Conservation (phyloP, 2,888 invertebrate species). For the Agrypnus murinus region DNA sequence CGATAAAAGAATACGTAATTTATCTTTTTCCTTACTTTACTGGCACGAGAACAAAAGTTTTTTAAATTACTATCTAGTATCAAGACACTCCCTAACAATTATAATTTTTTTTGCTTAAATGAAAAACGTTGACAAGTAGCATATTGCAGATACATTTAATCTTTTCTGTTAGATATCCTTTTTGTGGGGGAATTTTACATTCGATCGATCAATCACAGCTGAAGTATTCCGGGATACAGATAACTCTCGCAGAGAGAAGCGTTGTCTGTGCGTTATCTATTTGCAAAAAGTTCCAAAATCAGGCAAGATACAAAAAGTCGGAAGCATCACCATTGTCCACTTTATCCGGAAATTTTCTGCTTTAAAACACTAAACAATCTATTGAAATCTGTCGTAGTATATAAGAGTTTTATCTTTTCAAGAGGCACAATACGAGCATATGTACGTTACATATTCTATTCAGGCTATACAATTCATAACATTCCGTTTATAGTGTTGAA, state of each 20-base stretch:
- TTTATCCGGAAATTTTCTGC: conserved; percentile 39
- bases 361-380: conserved; percentile 28
- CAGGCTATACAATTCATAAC: conserved; percentile 6
- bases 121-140: too few species aligned
- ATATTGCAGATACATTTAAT: too few species aligned
- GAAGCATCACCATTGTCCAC: conserved; percentile 22
- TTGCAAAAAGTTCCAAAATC: conserved; percentile 36
- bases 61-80: too few species aligned
- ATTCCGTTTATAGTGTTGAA: conserved; percentile 18
- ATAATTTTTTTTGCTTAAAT: too few species aligned
- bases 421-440: not conserved
- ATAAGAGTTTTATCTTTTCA: conserved; percentile 34
- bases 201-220: conserved; percentile 38
- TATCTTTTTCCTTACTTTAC: too few species aligned
- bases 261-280: conserved; percentile 29
- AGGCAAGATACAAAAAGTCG: conserved; percentile 34
- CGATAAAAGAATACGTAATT: too few species aligned
- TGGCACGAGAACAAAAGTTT: too few species aligned
- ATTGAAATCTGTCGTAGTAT: conserved; percentile 38
- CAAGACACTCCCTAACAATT: too few species aligned
- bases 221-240: conserved; percentile 28
- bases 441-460: conserved; percentile 10
- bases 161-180: not conserved
- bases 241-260: conserved; percentile 29
- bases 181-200: conserved; percentile 24